These are phyloP conservation scores for Cheilosia vulpina DNA, from an alignment of 2,888 invertebrate species.

Conservation along the genomic window DNA sequence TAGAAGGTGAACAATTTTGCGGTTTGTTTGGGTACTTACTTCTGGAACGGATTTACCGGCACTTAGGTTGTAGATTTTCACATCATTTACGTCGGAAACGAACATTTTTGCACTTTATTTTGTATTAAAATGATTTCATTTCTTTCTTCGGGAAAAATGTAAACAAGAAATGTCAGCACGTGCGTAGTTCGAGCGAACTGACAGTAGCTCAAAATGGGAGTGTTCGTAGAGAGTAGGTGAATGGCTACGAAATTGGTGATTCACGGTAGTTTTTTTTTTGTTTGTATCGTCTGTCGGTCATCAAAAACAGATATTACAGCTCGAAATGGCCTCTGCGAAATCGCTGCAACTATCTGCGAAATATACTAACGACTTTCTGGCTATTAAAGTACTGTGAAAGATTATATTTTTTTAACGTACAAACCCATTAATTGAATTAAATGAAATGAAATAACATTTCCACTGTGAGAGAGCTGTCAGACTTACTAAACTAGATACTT, in stretches of 20 bases:
- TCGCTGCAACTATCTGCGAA: no score
- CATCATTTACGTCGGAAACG: slow-evolving; percentile 95
- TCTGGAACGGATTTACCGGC: slow-evolving; percentile 98
- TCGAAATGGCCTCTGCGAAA: no score
- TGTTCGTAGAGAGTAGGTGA: slow-evolving; percentile 9
- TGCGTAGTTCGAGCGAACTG: slow-evolving; percentile 38
- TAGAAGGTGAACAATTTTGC: slow-evolving; percentile 18
- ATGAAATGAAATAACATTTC: no score
- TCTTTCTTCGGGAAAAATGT: slow-evolving; percentile 40
- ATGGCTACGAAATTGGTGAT: neutral
- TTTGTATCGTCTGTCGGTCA: no score
- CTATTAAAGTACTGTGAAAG: no score
- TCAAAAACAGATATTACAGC: no score
- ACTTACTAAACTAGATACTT: no score
- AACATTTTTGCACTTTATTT: slow-evolving; percentile 88
- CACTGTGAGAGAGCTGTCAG: no score
- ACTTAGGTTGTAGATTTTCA: slow-evolving; percentile 99
- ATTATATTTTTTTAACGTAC: no score
- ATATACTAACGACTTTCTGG: no score
- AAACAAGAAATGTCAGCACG: slow-evolving; percentile 71
- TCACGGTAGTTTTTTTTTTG: neutral
- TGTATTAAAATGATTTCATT: slow-evolving; percentile 55
- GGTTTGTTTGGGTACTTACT: slow-evolving; percentile 86
- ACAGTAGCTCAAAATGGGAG: slow-evolving; percentile 16
- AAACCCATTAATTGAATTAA: no score